Conservation (phyloP, 2,888 invertebrate genomes). For the Itoplectis maculator region DNA sequence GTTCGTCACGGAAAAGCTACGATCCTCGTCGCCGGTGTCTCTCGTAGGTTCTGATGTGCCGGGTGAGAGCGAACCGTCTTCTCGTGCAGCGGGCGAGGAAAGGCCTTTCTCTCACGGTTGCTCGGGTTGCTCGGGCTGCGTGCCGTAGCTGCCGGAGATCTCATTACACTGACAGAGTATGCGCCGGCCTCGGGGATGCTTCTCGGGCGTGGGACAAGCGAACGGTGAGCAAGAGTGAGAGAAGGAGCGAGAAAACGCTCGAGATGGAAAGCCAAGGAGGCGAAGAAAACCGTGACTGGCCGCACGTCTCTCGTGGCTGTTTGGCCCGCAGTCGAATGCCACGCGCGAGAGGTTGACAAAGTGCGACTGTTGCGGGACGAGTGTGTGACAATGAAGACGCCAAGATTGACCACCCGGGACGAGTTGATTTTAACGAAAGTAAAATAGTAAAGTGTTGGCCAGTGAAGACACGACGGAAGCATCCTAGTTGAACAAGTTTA, state of each 20-base stretch:
- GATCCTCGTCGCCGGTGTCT: conserved; percentile 3
- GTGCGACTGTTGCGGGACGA: conserved; percentile 12
- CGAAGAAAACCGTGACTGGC: conserved; percentile 10
- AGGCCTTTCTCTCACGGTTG: conserved; percentile 34
- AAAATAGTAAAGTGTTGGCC: not conserved
- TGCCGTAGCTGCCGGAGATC: conserved; percentile 48
- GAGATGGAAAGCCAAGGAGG: conserved; percentile 14
- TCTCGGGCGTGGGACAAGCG: conserved; percentile 38
- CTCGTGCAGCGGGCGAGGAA: conserved; percentile 31
- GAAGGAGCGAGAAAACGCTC: not conserved
- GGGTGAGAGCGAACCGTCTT: not conserved
- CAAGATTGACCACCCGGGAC: conserved; percentile 34
- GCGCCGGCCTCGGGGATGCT: conserved; percentile 59
- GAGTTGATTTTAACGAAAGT: not conserved
- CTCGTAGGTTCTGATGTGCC: conserved; percentile 21
- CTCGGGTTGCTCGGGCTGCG: conserved; percentile 28
- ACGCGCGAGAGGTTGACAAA: not conserved
- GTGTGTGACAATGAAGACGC: conserved; percentile 54
- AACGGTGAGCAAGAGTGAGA: conserved; percentile 26
- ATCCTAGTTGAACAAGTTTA: too few relatives aligned
- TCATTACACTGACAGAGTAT: conserved; percentile 67
- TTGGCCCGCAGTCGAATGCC: conserved; percentile 40
- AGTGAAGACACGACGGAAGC: too few relatives aligned
- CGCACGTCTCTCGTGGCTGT: conserved; percentile 10
- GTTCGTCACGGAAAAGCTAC: not conserved